Base-by-base conservation (phyloP, 1,140 invertebrate species). In the Orius insidiosus region DNA sequence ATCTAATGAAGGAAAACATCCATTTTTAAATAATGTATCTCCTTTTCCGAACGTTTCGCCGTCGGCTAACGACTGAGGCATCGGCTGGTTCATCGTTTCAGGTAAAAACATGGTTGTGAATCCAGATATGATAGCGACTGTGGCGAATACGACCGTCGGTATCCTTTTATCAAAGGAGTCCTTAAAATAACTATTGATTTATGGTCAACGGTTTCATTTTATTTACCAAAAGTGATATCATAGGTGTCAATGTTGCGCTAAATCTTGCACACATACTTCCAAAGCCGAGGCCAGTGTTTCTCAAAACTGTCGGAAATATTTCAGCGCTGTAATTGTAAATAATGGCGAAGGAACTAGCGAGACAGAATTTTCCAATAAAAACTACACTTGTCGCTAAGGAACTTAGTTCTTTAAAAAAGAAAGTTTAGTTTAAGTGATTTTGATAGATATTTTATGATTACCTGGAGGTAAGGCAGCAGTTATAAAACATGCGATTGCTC, bases 321-420 rank as follows among this genome's bases (percentile, higher is more conserved):
- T 94, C 87, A 1, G 86, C 85, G 0, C 86, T 87, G 58, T 88
- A 92, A 53, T 90, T 85, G 54, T 89, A 92, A 46, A 88, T 76
- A 5, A 87, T 78, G 32, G 81, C 81, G 63, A 90, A 92, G 0
- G 85, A 83, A 34, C 79, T 78, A 6, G 85, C 79, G 24, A 89
- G 83, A 50, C 82, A 76, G 32, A 86, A 72, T 62, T 88, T 89
- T 0, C 85, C 85, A 3, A 78, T 55, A 56, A 89, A 73, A 0
- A 80, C 77, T 10, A 78, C 63, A 54, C 58, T 36, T 6, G 60
- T 51, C 49, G 62, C 45, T 46, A 35, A n/a, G n/a, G n/a, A n/a
- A n/a, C n/a, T n/a, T n/a, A n/a, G n/a, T n/a, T n/a, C n/a, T n/a
- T n/a, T n/a, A 30, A 31, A 50, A 38, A 14, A 35, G 15, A 46